Percentiles rank a stretch among this genome's conserved stretches.
Conservation (phyloP, 2,113 vertebrate genomes). For the Petaurus breviceps region DNA sequence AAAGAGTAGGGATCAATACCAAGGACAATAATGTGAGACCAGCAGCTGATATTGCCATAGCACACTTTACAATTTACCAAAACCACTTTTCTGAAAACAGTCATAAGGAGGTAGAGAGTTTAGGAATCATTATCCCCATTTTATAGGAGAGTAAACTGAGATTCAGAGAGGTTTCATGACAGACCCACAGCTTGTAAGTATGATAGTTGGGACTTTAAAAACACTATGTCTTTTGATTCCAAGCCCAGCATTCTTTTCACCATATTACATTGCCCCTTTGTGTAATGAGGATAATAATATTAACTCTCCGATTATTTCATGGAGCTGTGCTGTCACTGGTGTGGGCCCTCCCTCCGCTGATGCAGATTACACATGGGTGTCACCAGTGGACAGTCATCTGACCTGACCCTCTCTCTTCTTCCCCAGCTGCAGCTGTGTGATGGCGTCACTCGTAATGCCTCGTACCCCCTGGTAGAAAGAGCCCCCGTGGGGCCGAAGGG, state of each 20-base stretch:
- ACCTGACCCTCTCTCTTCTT: slow-evolving; percentile 71
- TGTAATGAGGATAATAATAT: background rate
- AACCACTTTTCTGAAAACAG: background rate
- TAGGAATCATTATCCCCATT: background rate
- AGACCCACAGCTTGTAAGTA: background rate
- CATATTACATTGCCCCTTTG: background rate
- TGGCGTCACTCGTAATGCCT: background rate
- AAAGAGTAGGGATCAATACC: background rate
- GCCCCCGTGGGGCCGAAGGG: background rate
- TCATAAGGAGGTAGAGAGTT: background rate
- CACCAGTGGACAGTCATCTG: background rate
- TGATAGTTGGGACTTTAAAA: background rate
- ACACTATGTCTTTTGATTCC: background rate
- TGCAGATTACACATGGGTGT: background rate
- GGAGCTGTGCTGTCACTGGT: background rate
- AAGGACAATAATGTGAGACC: background rate
- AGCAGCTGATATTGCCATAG: background rate
- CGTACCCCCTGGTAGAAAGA: slow-evolving; percentile 13
- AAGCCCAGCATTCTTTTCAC: background rate
- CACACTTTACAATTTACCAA: background rate
- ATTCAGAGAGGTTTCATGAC: background rate
- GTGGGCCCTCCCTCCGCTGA: background rate
- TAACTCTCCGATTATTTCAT: background rate
- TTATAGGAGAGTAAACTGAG: background rate
- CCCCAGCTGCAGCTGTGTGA: slow-evolving; percentile 82